phyloP scores from a whole-genome alignment of 2,797 vertebrate genomes.

The Euphonia xanthogaster region DNA sequence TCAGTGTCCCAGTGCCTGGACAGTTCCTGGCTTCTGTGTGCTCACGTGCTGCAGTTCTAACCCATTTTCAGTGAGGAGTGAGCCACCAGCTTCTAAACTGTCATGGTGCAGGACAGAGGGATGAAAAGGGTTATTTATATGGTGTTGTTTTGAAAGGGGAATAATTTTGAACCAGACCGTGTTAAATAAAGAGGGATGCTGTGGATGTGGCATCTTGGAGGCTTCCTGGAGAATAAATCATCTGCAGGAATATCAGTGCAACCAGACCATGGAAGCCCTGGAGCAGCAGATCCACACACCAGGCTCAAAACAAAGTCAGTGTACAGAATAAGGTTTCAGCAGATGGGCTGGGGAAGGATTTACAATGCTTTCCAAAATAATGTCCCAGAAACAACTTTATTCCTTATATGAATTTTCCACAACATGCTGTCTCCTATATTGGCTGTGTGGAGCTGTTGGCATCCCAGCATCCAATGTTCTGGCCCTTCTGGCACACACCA shows the following conservation, averaged over 20 bases:
- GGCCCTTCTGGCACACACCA: background rate
- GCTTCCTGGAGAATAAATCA: background rate
- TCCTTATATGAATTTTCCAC: background rate
- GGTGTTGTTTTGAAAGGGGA: background rate
- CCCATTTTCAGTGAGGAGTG: background rate
- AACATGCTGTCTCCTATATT: rapidly evolving
- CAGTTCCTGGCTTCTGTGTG: background rate
- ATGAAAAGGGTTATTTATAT: background rate
- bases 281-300: background rate
- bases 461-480: background rate
- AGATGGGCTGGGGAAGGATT: background rate
- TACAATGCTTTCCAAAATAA: background rate
- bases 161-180: background rate
- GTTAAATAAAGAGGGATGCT: background rate
- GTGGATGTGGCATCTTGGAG: background rate
- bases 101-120: background rate
- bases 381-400: background rate
- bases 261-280: rapidly evolving
- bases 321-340: background rate
- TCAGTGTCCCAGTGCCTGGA: rapidly evolving
- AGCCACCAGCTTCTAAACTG: background rate
- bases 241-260: background rate
- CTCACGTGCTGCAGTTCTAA: background rate
- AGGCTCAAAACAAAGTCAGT: background rate
- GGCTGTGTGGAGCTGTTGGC: background rate